A percentile compares a stretch with the other conserved stretches of the same genome.
Evolutionary conservation across 2,888 invertebrate genomes (phyloP).

Genomic region (Choristoneura rosaceana): DNA sequence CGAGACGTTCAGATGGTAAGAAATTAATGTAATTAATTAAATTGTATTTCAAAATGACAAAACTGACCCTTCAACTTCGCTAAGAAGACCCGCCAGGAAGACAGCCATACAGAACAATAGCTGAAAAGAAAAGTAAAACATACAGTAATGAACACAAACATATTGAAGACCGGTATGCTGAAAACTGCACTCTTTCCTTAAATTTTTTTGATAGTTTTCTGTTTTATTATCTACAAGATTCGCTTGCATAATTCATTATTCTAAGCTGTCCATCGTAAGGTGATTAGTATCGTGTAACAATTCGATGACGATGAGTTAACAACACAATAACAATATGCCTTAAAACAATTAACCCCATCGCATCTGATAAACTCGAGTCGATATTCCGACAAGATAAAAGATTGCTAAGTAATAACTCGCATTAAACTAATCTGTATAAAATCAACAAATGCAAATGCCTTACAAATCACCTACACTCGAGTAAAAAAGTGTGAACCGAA

Average conservation of each 20-base stretch:
- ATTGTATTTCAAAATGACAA: background rate
- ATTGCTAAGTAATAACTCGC: background rate
- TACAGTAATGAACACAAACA: background rate
- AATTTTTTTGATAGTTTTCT: too few relatives aligned
- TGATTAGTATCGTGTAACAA: background rate
- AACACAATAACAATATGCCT: background rate
- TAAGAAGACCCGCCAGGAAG: slow-evolving; percentile 55
- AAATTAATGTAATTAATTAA: background rate
- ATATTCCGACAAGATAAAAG: slow-evolving; percentile 3
- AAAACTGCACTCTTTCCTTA: background rate
- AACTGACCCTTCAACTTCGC: slow-evolving; percentile 63
- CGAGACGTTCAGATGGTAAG: background rate
- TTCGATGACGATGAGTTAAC: background rate
- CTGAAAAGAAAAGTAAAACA: slow-evolving; percentile 55
- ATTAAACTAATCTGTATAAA: slow-evolving; percentile 23
- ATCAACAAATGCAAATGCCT: slow-evolving; percentile 41
- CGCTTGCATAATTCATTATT: slow-evolving; percentile 1
- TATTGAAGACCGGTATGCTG: background rate
- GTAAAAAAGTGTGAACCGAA: slow-evolving; percentile 44
- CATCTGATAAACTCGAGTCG: background rate
- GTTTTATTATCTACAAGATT: background rate
- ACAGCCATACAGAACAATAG: slow-evolving; percentile 59
- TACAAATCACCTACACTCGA: slow-evolving; percentile 43
- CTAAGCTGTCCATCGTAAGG: background rate
- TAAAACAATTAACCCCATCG: background rate